Conservation (phyloP, 2,113 vertebrate species). For the Cryptomyrus ogoouensis region DNA sequence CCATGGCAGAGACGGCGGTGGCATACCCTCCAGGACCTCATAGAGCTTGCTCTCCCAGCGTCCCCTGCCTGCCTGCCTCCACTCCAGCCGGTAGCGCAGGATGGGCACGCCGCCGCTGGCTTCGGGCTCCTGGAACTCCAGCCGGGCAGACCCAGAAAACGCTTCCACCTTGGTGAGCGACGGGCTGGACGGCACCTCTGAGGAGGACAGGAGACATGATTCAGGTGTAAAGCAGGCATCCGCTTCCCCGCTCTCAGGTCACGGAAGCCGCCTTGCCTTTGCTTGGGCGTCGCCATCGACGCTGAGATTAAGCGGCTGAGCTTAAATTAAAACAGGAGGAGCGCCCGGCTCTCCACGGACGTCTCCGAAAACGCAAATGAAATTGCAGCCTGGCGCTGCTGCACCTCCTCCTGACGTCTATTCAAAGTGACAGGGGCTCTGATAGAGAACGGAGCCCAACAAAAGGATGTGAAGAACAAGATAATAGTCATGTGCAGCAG, state of each 20-base stretch:
- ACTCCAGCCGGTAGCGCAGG: constrained; percentile 80
- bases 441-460: neutral
- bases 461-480: neutral
- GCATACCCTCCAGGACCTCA: constrained; percentile 76
- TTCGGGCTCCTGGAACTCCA: constrained; percentile 84
- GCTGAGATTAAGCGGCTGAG: neutral
- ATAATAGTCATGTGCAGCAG: neutral
- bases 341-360: neutral
- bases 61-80: constrained; percentile 64
- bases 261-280: neutral
- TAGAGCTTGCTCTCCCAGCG: constrained; percentile 69
- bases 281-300: neutral
- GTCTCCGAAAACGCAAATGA: neutral
- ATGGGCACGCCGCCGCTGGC: constrained; percentile 86
- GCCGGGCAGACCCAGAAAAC: constrained; percentile 85
- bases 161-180: constrained; percentile 75
- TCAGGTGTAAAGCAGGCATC: neutral
- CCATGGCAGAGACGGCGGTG: neutral
- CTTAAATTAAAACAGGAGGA: neutral
- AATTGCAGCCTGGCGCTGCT: neutral
- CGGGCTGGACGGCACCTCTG: constrained; percentile 90
- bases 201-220: neutral
- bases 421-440: neutral
- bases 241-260: neutral
- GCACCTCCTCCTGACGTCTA: neutral